These are phyloP conservation scores for Gymnorhina tibicen DNA, from an alignment of 2,113 vertebrate species.

Conservation along the genomic window DNA sequence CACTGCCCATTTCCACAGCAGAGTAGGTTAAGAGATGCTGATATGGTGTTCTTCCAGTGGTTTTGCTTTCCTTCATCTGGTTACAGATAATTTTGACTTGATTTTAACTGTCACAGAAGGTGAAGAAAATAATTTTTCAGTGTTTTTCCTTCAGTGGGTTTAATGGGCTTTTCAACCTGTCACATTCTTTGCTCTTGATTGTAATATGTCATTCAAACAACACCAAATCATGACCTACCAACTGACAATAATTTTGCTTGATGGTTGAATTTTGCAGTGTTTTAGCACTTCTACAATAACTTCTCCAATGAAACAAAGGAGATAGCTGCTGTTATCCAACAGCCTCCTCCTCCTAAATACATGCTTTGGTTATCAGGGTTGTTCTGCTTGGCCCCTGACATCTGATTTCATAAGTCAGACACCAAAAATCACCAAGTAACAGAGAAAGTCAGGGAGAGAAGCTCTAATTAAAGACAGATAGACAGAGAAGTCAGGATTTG, in stretches of 20 bases:
- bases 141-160: not conserved
- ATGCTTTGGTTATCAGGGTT: not conserved
- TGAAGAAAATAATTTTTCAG: not conserved
- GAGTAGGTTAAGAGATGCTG: not conserved
- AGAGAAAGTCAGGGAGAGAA: not conserved
- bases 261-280: not conserved
- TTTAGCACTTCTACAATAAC: not conserved
- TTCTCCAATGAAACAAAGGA: not conserved
- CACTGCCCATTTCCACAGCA: not conserved
- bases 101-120: not conserved
- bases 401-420: not conserved
- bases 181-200: not conserved
- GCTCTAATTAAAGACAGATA: not conserved
- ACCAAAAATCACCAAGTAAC: not conserved
- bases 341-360: not conserved
- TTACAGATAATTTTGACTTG: not conserved
- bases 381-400: not conserved
- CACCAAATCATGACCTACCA: not conserved
- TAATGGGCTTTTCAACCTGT: not conserved
- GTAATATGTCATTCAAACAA: not conserved
- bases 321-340: not conserved
- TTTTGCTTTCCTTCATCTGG: not conserved
- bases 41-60: not conserved
- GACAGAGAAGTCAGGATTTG: not conserved
- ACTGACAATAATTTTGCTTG: not conserved